phyloP scores from a whole-genome alignment of 2,797 vertebrate genomes.

The Orestias chungarensis region DNA sequence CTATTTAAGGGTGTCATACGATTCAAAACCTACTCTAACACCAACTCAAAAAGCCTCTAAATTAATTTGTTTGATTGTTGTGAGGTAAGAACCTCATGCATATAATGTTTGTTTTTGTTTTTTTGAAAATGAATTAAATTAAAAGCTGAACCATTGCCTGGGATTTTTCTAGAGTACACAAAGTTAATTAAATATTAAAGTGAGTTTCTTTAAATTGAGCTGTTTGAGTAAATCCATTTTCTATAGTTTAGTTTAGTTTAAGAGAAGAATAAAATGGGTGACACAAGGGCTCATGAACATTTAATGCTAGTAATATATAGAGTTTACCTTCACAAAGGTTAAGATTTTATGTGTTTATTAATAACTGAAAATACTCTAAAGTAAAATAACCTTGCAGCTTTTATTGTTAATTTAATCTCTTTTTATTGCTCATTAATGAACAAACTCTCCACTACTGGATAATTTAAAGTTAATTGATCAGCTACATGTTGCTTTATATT shows the following conservation, averaged over 20 bases:
- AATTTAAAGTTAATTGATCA: background rate
- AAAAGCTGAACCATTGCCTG: background rate
- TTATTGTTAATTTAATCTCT: background rate
- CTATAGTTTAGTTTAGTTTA: background rate
- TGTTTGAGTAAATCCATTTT: background rate
- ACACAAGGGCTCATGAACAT: background rate
- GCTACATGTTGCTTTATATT: conserved; percentile 4
- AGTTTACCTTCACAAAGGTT: conserved; percentile 3
- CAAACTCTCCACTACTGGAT: background rate
- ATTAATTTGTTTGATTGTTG: background rate
- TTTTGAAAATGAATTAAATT: background rate
- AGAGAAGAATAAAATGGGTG: background rate
- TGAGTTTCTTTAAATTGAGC: background rate
- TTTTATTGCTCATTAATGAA: conserved; percentile 20
- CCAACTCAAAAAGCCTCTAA: background rate
- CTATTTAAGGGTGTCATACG: background rate
- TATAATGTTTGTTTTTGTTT: background rate
- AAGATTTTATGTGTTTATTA: conserved; percentile 17
- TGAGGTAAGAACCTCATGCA: too few relatives aligned
- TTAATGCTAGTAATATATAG: background rate
- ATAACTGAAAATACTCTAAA: conserved; percentile 10
- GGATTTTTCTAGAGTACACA: background rate
- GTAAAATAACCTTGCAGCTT: background rate
- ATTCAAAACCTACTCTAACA: background rate
- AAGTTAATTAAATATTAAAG: background rate